Evolutionary conservation across 2,797 vertebrate species (phyloP), one percentile per base, ranked within the genome.

Genomic region (Ispidina picta): DNA sequence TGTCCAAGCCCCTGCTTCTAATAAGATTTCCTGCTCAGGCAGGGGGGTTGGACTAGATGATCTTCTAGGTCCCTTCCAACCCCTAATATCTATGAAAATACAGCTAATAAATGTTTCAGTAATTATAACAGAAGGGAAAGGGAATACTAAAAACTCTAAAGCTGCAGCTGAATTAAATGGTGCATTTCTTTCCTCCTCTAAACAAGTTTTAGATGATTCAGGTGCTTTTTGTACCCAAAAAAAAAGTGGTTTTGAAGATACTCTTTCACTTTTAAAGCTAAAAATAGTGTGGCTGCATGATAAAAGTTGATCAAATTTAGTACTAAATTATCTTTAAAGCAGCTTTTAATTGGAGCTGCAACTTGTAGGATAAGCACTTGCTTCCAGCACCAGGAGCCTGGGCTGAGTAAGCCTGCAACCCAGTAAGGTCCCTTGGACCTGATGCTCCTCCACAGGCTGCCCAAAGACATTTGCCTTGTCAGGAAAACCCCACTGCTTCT

Each of bases 351-450:
- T 44, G 37, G 73, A 35, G 63, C 5, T 3, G 79, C 77, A 94
- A 60, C 64, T 79, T 49, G 19, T 70, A 58, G 74, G 77, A 79
- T 89, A 86, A 89, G 88, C 80, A 74, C 49, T 92, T 80, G 49
- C 75, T 89, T 78, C 59, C 41, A 93, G 60, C 63, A 72, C 48
- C 69, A 59, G 14, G 28, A 41, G 70, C 56, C 35, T 76, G 58
- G 63, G 44, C 59, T 0, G 3, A 56, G 63, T 22, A 52, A 88
- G 31, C 22, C 55, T 46, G 26, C 58, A 83, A 33, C 35, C 41
- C 33, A 48, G 23, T 19, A n/a, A 82, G 33, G 68, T 70, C 56
- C 41, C 55, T 41, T 60, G 73, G 66, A 81, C 28, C 33, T 37
- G 8, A 6, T 63, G 46, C 35, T 73, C 41, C 15, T 77, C 35